Conservation (phyloP, 2,888 invertebrate species). For the Diogma glabrata region DNA sequence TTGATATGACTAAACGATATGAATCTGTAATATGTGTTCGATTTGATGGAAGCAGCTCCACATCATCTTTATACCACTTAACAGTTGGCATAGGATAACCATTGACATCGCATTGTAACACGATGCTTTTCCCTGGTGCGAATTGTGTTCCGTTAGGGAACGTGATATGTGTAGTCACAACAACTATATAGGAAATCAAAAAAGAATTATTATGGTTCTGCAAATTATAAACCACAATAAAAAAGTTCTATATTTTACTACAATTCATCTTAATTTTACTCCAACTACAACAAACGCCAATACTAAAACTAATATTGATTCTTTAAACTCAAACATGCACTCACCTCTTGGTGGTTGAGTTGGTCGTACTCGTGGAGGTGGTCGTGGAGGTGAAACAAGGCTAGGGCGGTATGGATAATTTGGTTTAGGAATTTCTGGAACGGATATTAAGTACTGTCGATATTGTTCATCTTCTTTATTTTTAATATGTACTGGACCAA, state of each 20-base stretch:
- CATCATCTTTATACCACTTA: slow-evolving; percentile 70
- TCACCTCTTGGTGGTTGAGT: slow-evolving; percentile 19
- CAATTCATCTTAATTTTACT: too few relatives aligned
- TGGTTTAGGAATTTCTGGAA: slow-evolving; percentile 33
- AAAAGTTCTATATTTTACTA: too few relatives aligned
- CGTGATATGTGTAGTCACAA: background rate
- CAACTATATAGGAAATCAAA: background rate
- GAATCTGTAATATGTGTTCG: slow-evolving; percentile 56
- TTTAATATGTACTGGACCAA: slow-evolving; percentile 52
- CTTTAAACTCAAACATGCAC: slow-evolving; percentile 14
- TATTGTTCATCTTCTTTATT: slow-evolving; percentile 45
- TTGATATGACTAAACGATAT: slow-evolving; percentile 55
- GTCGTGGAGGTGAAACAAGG: slow-evolving; percentile 28
- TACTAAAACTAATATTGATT: too few relatives aligned
- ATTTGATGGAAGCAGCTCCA: slow-evolving; percentile 41
- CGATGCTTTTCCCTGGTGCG: background rate
- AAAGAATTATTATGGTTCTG: background rate
- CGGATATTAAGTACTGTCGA: slow-evolving; percentile 38
- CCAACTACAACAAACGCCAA: too few relatives aligned
- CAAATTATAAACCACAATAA: too few relatives aligned
- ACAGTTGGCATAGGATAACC: slow-evolving; percentile 68
- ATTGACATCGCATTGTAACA: slow-evolving; percentile 59
- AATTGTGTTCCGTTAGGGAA: slow-evolving; percentile 4
- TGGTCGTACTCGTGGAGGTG: slow-evolving; percentile 21
- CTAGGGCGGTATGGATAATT: slow-evolving; percentile 36